Percentiles rank a stretch among this genome's conserved stretches.
Evolutionary conservation across 2,797 vertebrate genomes (phyloP).

Genomic region (Dallia pectoralis): DNA sequence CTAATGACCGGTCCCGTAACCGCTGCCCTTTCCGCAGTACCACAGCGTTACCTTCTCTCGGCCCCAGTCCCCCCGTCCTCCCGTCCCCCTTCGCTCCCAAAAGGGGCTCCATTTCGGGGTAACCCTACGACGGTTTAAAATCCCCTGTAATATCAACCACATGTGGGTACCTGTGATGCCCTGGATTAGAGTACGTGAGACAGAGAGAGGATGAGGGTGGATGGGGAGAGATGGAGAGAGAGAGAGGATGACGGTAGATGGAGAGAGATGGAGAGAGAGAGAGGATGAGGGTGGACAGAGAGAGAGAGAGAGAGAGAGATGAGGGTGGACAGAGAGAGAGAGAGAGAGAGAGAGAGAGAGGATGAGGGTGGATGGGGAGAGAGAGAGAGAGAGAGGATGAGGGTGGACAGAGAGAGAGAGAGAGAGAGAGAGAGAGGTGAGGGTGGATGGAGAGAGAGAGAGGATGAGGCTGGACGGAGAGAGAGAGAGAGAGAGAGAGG

Average conservation of each 20-base stretch:
- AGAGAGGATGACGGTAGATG: too few species aligned
- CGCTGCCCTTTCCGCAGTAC: conserved; percentile 54
- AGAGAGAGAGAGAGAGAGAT: conserved; percentile 24
- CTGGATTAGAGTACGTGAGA: conserved; percentile 56
- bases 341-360: conserved; percentile 53
- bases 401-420: too few species aligned
- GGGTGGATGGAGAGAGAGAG: conserved; percentile 44
- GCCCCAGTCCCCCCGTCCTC: conserved; percentile 2
- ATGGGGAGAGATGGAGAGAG: conserved; percentile 14
- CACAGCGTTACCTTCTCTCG: conserved; percentile 22
- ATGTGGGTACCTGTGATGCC: conserved; percentile 85
- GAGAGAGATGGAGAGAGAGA: too few species aligned
- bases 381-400: too few species aligned
- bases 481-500: too few species aligned
- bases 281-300: conserved; percentile 6
- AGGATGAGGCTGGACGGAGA: conserved; percentile 42
- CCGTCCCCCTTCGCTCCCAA: too few species aligned
- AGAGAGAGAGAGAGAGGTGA: conserved; percentile 11
- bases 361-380: conserved; percentile 44
- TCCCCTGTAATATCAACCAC: conserved; percentile 90
- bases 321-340: conserved; percentile 20
- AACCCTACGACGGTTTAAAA: conserved; percentile 70
- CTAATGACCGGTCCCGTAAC: conserved; percentile 84
- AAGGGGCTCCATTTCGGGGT: conserved; percentile 66
- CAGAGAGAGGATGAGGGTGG: conserved; percentile 42